Evolutionary conservation across 2,888 invertebrate genomes (phyloP).

Genomic region (Clostera curtula): DNA sequence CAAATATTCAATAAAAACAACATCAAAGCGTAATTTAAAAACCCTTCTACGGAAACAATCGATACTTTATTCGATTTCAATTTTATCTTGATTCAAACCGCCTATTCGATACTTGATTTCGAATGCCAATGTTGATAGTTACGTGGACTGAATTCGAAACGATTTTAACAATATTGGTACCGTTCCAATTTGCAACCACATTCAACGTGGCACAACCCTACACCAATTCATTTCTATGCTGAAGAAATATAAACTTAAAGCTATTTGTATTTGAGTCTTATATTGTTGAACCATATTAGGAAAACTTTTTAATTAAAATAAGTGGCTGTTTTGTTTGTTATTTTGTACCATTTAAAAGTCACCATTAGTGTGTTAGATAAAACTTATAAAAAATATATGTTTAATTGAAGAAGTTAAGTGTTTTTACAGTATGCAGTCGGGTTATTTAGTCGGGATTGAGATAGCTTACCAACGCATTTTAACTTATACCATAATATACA

Average conservation of each 20-base stretch:
- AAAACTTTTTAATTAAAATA: too few relatives aligned
- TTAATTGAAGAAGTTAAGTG: too few relatives aligned
- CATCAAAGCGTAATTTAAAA: slow-evolving; percentile 27
- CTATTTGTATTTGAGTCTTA: too few relatives aligned
- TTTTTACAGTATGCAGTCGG: too few relatives aligned
- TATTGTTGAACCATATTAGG: too few relatives aligned
- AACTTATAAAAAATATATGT: too few relatives aligned
- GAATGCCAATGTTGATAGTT: slow-evolving; percentile 40
- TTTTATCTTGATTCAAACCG: slow-evolving; percentile 44
- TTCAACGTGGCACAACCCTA: slow-evolving; percentile 36
- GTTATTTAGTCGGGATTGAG: too few relatives aligned
- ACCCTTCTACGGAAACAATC: slow-evolving; percentile 32
- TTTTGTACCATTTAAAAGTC: too few relatives aligned
- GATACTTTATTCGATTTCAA: slow-evolving; percentile 47
- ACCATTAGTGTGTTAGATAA: too few relatives aligned
- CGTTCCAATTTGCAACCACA: slow-evolving; percentile 44
- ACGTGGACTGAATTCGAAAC: slow-evolving; percentile 50
- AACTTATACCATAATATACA: too few relatives aligned
- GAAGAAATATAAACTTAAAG: background rate
- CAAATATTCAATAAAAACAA: background rate
- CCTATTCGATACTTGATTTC: slow-evolving; percentile 44
- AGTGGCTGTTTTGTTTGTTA: too few relatives aligned
- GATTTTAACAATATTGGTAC: slow-evolving; percentile 31
- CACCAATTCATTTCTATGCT: slow-evolving; percentile 7
- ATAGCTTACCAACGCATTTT: too few relatives aligned